Evolutionary conservation across 23 tunicate species (phyloP), one percentile per base, ranked within the genome.

Genomic region (Styela plicata): DNA sequence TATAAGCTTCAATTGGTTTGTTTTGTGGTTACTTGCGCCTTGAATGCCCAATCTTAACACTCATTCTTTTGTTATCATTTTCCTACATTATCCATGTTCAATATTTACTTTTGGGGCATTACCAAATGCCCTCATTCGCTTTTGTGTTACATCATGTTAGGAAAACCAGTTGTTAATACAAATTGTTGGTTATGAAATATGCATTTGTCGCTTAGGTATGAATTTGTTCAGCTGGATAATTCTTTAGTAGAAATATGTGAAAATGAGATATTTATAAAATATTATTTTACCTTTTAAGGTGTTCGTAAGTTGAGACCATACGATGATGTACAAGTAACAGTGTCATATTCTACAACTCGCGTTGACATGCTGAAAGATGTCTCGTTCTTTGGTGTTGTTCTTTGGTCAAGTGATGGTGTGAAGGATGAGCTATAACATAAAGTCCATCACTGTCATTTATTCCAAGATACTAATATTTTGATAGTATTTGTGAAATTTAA

Each of bases 341-440:
- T 85, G 1, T 84, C 94, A 1, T 89, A 89, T 67, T 88, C 94
- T 27, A 63, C 68, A 20, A 89, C 88, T 7, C 52, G 61, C 63
- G 88, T 84, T 31, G 94, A 84, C 69, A 89, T 89, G 94, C 21
- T 71, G 20, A 64, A 53, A 19, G 94, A 84, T 52, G 87, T 73
- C 3, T 89, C 94, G 22, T 89, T 89, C 73, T 89, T 89, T 52
- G 94, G 94, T 7, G 63, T 89, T 30, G 94, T 84, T 21, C 85
- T 78, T 52, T 89, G 88, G 94, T 24, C 90, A 28, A 33, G 77
- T 21, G 34, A 71, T 21, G 71, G 31, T 17, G 17, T 13, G 10
- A 44, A 13, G 13, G 57, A 44, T 44, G 57, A 44, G 57, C 57
- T 44, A 5, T 44, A 13, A 44, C 57, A 44, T 13, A 44, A n/a